Evolutionary conservation across 2,888 invertebrate genomes (phyloP).

Genomic region (Camptogramma bilineatum): DNA sequence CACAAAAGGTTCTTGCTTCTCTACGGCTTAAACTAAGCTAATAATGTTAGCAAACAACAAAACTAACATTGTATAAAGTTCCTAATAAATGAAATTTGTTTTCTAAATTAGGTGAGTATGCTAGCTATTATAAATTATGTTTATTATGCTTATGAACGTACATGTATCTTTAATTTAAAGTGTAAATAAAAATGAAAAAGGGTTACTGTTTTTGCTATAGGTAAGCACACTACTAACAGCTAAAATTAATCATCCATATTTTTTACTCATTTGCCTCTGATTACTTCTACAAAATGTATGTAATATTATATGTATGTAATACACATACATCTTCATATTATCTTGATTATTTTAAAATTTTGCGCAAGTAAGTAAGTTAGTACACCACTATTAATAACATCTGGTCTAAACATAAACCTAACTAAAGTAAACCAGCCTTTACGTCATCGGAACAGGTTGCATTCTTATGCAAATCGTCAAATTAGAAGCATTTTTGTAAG

Average conservation of each 20-base stretch:
- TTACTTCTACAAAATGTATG: no score
- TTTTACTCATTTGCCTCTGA: background rate
- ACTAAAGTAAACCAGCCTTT: background rate
- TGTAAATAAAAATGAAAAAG: background rate
- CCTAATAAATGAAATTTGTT: slow-evolving; percentile 29
- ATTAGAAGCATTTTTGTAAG: slow-evolving; percentile 3
- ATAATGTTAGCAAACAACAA: slow-evolving; percentile 26
- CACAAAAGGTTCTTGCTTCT: slow-evolving; percentile 2
- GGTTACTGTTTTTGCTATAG: no score
- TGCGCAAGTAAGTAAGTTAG: no score
- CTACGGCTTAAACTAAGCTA: slow-evolving; percentile 23
- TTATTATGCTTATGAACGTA: background rate
- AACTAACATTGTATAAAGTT: slow-evolving; percentile 25
- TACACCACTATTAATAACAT: no score
- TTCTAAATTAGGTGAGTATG: slow-evolving; percentile 17
- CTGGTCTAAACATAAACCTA: no score
- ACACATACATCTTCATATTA: no score
- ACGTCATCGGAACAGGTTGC: background rate
- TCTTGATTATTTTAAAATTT: no score
- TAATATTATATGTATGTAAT: no score
- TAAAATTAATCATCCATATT: no score
- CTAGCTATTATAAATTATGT: background rate
- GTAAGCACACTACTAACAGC: no score
- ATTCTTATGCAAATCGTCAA: slow-evolving; percentile 2
- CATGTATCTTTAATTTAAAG: background rate